Percentiles rank a stretch among this genome's conserved stretches.
Conservation (phyloP, 1,140 invertebrate species). For the Drosophila kikkawai region DNA sequence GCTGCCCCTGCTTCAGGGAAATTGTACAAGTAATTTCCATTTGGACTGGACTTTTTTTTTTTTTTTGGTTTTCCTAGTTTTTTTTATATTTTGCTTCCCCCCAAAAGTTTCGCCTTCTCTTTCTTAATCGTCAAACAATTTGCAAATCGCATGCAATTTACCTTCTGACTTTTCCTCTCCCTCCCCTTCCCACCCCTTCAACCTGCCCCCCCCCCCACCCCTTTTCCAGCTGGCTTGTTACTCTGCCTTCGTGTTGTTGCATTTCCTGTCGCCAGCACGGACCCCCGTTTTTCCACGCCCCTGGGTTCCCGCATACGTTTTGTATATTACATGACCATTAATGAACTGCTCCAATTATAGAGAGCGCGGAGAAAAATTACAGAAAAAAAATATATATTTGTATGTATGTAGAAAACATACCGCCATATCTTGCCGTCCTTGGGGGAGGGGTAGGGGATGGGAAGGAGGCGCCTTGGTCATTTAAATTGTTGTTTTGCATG, state of each 20-base stretch:
- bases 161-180: conserved; percentile 22
- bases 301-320: conserved; percentile 45
- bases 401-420: conserved; percentile 26
- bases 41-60: conserved; percentile 9
- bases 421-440: conserved; percentile 47
- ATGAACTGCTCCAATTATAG: conserved; percentile 73
- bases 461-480: conserved; percentile 42
- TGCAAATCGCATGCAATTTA: conserved; percentile 75
- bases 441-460: neutral
- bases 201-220: neutral
- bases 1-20: conserved; percentile 28
- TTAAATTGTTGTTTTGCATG: conserved; percentile 78
- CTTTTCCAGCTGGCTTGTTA: conserved; percentile 35
- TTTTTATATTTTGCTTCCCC: neutral
- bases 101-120: conserved; percentile 67
- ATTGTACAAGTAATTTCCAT: conserved; percentile 55
- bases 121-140: conserved; percentile 81
- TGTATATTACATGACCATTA: conserved; percentile 68
- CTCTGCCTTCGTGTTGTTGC: conserved; percentile 57
- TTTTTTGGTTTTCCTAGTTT: neutral
- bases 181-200: too few species aligned
- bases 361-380: conserved; percentile 34
- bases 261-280: conserved; percentile 61
- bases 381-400: conserved; percentile 21
- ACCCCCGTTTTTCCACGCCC: conserved; percentile 14